phyloP scores from a whole-genome alignment of 2,113 vertebrate genomes.

The Pleuronectes platessa region DNA sequence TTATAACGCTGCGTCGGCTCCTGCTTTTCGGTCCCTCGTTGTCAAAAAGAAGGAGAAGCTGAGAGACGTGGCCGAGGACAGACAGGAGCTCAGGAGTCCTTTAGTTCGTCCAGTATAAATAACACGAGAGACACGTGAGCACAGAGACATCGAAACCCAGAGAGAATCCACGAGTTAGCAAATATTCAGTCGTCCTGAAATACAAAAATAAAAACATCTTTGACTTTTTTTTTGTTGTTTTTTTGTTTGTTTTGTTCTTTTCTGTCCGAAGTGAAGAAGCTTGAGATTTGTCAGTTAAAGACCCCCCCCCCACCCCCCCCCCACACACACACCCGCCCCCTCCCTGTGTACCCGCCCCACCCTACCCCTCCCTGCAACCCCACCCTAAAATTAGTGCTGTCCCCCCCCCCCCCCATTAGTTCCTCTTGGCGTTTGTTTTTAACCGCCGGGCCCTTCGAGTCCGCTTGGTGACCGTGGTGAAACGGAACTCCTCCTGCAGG shows the following conservation, averaged over 20 bases:
- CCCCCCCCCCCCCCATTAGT: slow-evolving; percentile 61
- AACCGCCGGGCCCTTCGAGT: slow-evolving; percentile 85
- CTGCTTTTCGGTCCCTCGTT: slow-evolving; percentile 63
- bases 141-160: slow-evolving; percentile 77
- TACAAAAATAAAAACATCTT: slow-evolving; percentile 88
- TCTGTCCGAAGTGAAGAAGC: slow-evolving; percentile 62
- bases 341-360: background rate
- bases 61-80: slow-evolving; percentile 58
- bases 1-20: slow-evolving; percentile 73
- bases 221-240: too few relatives aligned
- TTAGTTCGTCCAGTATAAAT: slow-evolving; percentile 86
- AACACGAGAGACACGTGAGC: slow-evolving; percentile 80
- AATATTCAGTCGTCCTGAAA: slow-evolving; percentile 79
- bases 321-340: background rate
- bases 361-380: background rate
- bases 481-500: slow-evolving; percentile 83
- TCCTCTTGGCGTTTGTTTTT: slow-evolving; percentile 79
- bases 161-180: slow-evolving; percentile 79
- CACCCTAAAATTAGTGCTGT: slow-evolving; percentile 54
- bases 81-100: slow-evolving; percentile 69
- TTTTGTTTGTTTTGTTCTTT: slow-evolving; percentile 32
- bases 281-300: slow-evolving; percentile 56
- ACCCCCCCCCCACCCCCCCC: background rate
- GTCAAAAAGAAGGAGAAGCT: slow-evolving; percentile 44
- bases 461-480: slow-evolving; percentile 86